Conservation (phyloP, 1,140 invertebrate genomes). For the Anastrepha obliqua region DNA sequence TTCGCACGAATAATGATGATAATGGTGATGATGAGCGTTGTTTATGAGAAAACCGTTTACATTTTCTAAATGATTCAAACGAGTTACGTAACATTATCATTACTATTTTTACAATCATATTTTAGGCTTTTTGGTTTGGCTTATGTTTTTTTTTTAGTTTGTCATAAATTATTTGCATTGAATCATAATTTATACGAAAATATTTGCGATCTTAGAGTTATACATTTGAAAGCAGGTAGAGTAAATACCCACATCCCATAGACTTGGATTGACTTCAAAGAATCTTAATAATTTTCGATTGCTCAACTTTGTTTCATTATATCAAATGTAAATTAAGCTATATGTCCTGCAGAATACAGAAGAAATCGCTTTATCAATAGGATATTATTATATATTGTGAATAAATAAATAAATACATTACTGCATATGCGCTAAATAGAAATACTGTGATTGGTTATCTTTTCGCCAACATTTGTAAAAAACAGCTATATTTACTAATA, state of each 20-base stretch:
- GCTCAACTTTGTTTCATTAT: background rate
- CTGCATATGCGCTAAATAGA: background rate
- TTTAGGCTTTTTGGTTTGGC: background rate
- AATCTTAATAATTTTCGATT: background rate
- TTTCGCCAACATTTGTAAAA: background rate
- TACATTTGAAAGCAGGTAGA: background rate
- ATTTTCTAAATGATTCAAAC: background rate
- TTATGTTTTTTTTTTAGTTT: background rate
- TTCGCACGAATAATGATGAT: background rate
- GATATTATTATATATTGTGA: background rate
- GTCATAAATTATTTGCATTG: background rate
- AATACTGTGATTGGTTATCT: background rate
- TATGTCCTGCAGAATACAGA: background rate
- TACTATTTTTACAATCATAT: background rate
- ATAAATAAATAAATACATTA: constrained; percentile 6
- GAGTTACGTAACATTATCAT: background rate
- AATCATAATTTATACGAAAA: background rate
- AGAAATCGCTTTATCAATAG: background rate
- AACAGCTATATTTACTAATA: constrained; percentile 22
- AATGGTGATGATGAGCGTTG: background rate
- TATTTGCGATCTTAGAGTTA: background rate
- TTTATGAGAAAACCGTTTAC: background rate
- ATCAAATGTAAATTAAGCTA: constrained; percentile 7
- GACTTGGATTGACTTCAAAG: background rate
- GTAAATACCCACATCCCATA: background rate